Evolutionary conservation across 1,140 invertebrate genomes (phyloP).

Genomic region (Nymphalis io): DNA sequence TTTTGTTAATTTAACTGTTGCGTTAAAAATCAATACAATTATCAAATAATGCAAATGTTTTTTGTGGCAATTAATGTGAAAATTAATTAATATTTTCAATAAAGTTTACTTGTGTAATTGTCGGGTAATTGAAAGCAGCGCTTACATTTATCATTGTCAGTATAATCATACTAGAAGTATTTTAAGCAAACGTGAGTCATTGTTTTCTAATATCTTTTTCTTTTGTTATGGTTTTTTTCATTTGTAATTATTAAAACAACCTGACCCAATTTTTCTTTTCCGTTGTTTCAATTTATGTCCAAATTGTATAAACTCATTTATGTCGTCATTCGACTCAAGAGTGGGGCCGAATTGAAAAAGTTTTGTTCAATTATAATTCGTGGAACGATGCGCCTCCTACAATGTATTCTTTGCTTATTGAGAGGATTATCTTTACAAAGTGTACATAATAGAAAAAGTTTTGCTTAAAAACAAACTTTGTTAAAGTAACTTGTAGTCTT

Average conservation of each 20-base stretch:
- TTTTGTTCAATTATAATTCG: constrained; percentile 45
- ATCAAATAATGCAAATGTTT: background rate
- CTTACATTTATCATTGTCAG: background rate
- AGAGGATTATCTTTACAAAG: constrained; percentile 44
- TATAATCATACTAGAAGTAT: background rate
- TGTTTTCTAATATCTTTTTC: background rate
- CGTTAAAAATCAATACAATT: background rate
- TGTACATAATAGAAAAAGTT: constrained; percentile 44
- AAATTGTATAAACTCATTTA: constrained; percentile 65
- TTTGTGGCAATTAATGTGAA: background rate
- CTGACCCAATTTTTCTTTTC: constrained; percentile 28
- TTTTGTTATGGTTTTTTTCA: background rate
- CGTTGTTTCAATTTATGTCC: constrained; percentile 38
- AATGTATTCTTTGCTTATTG: constrained; percentile 46
- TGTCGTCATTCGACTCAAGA: constrained; percentile 52
- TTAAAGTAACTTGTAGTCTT: constrained; percentile 29
- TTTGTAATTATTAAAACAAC: constrained; percentile 9
- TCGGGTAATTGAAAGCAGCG: background rate
- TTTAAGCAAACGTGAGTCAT: background rate
- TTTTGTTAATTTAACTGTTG: no score
- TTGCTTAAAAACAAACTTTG: constrained; percentile 36
- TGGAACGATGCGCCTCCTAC: constrained; percentile 30
- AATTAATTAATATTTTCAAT: background rate
- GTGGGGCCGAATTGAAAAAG: constrained; percentile 68
- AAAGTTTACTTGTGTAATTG: background rate